Percentiles rank a stretch among this genome's conserved stretches.
phyloP scores from a whole-genome alignment of 2,113 vertebrate genomes.

The Felis chaus region DNA sequence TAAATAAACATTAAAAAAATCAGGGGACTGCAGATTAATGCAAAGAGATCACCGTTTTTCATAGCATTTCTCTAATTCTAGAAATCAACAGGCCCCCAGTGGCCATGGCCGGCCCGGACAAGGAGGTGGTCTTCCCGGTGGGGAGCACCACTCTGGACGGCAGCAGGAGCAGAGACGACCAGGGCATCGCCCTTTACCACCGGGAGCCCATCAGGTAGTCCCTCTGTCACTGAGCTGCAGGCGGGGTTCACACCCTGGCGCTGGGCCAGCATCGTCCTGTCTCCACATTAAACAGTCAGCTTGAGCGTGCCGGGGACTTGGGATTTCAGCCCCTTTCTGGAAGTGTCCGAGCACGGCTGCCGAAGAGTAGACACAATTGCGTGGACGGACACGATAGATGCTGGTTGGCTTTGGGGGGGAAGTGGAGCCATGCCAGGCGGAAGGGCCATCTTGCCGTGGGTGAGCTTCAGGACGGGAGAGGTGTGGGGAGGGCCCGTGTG shows the following conservation, averaged over 20 bases:
- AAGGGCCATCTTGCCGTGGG: neutral
- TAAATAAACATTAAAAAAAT: neutral
- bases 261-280: accelerated
- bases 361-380: no score
- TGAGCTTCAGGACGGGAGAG: neutral
- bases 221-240: accelerated
- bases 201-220: conserved; percentile 90
- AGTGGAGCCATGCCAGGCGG: no score
- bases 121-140: conserved; percentile 87
- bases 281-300: accelerated
- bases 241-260: accelerated
- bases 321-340: neutral
- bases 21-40: neutral
- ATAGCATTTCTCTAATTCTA: conserved; percentile 54
- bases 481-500: neutral
- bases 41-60: neutral
- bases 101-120: conserved; percentile 90
- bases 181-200: conserved; percentile 85
- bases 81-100: conserved; percentile 87
- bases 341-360: neutral
- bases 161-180: conserved; percentile 89
- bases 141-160: conserved; percentile 87
- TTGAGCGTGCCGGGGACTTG: neutral
- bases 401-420: neutral
- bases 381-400: neutral